Conservation (phyloP, 2,797 vertebrate genomes). For the Hybognathus amarus region DNA sequence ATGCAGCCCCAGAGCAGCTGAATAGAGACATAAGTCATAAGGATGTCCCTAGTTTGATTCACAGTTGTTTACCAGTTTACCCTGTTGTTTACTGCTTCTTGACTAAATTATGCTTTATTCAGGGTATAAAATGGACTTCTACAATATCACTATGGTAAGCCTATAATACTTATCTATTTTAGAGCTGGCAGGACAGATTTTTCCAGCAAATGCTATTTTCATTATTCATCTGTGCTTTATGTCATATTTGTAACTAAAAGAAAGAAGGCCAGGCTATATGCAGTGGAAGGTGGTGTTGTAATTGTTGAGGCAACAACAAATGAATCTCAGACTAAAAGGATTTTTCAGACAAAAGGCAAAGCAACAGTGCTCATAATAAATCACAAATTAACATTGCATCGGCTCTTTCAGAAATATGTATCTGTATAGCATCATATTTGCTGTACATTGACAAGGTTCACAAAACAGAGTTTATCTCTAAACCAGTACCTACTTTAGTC, state of each 20-base stretch:
- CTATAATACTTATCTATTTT: too few species aligned
- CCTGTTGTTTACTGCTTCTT: neutral
- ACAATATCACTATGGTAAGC: neutral
- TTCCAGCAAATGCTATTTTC: too few species aligned
- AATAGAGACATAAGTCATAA: neutral
- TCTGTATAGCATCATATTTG: neutral
- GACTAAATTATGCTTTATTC: neutral
- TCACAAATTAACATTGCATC: neutral
- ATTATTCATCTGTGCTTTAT: neutral
- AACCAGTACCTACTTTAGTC: neutral
- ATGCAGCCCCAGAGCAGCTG: neutral
- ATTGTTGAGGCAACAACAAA: too few species aligned
- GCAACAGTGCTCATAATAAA: too few species aligned
- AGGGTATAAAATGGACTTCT: neutral
- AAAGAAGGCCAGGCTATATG: neutral
- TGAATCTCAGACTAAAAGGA: too few species aligned
- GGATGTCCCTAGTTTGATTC: slow-evolving; percentile 17
- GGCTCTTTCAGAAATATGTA: neutral
- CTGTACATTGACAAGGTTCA: neutral
- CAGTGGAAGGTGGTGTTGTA: too few species aligned
- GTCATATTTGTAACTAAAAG: neutral
- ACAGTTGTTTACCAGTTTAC: neutral
- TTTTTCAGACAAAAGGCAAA: too few species aligned
- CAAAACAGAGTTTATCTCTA: neutral
- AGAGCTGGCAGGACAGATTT: neutral